These are phyloP conservation scores for Brachymystax lenok DNA, from an alignment of 2,797 vertebrate species.

Conservation along the genomic window DNA sequence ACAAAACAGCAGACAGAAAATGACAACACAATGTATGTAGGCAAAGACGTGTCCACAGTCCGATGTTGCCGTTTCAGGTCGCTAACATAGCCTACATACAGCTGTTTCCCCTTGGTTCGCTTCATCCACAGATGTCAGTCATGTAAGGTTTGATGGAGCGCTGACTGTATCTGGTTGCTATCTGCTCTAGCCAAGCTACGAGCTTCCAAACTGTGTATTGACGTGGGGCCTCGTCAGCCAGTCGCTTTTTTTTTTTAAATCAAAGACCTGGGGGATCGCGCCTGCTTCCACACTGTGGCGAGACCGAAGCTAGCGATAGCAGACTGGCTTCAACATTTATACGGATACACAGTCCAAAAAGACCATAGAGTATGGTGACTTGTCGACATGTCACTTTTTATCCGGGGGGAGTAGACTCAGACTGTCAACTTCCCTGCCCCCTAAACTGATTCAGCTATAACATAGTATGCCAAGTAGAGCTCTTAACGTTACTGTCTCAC, in stretches of 20 bases:
- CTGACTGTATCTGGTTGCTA: neutral
- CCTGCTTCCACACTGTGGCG: neutral
- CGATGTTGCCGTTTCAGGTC: neutral
- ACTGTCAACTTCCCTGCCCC: neutral
- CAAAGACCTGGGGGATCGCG: neutral
- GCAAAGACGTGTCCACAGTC: neutral
- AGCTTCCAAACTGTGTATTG: neutral
- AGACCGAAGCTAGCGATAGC: neutral
- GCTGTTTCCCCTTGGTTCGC: slow-evolving; percentile 3
- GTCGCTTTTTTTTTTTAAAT: neutral
- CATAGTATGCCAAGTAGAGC: neutral
- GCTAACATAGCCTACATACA: neutral
- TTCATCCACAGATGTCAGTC: slow-evolving; percentile 5
- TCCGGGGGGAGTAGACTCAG: neutral
- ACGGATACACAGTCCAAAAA: neutral
- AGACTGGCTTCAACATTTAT: neutral
- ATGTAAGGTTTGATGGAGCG: neutral
- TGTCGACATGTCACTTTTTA: neutral
- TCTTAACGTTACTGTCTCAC: neutral
- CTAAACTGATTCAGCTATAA: neutral
- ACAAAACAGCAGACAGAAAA: neutral
- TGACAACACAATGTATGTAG: neutral
- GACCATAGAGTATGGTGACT: neutral
- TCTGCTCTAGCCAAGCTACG: neutral
- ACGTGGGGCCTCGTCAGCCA: slow-evolving; percentile 6